These are phyloP conservation scores for Heliothis peltigera DNA, from an alignment of 2,888 invertebrate species.

Conservation along the genomic window DNA sequence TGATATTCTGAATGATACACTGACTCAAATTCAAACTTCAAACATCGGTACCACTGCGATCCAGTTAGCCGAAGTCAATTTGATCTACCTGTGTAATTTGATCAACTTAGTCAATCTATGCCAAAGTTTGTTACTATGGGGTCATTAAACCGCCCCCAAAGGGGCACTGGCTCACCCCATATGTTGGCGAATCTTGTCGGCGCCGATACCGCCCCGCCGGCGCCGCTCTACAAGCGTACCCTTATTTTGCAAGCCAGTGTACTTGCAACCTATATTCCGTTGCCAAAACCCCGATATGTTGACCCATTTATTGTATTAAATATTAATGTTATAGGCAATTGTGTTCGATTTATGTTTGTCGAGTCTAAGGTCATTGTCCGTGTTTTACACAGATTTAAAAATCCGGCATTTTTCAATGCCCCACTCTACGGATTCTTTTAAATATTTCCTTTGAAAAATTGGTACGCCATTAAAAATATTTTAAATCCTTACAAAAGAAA, in stretches of 20 bases:
- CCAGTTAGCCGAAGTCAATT: slow-evolving; percentile 38
- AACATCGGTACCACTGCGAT: slow-evolving; percentile 1
- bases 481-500: slow-evolving; percentile 9
- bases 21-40: not conserved
- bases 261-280: slow-evolving; percentile 70
- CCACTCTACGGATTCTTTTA: not conserved
- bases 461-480: slow-evolving; percentile 1
- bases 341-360: slow-evolving; percentile 31
- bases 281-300: slow-evolving; percentile 67
- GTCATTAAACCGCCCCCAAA: slow-evolving; percentile 71
- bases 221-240: slow-evolving; percentile 64
- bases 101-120: slow-evolving; percentile 56
- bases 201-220: slow-evolving; percentile 50
- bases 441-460: not conserved
- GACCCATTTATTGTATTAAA: slow-evolving; percentile 53
- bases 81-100: slow-evolving; percentile 45
- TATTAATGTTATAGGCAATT: slow-evolving; percentile 26
- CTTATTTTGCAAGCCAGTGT: slow-evolving; percentile 69
- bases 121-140: slow-evolving; percentile 61
- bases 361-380: slow-evolving; percentile 5
- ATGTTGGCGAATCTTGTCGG: slow-evolving; percentile 70
- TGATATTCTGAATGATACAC: not conserved
- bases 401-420: too few relatives aligned
- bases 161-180: slow-evolving; percentile 68
- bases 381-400: slow-evolving; percentile 9